Evolutionary conservation across 1,140 invertebrate species (phyloP), one percentile per base, ranked within the genome.

Genomic region (Contarinia nasturtii): DNA sequence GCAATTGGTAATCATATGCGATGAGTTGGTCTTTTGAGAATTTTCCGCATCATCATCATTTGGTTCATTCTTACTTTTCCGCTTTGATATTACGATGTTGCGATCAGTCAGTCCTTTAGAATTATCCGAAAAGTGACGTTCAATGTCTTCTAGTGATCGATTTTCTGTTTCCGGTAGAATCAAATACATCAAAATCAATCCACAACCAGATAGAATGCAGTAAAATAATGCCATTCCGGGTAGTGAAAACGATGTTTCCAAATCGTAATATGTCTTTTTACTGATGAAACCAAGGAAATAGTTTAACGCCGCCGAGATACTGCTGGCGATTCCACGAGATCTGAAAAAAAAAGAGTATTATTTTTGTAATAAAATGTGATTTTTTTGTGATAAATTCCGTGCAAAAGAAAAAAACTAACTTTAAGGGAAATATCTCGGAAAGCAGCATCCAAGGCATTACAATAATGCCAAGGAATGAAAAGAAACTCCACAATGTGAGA

Each of bases 131-230:
- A 75, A 75, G 46, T 61, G 61, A 2, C 60, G 60, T 54, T 78
- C 74, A 34, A 88, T 83, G 58, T 88, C 81, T 57, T 81, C 71
- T 44, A 88, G 65, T 2, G 71, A 72, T 52, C 75, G 79, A 2
- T 82, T 79, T 64, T 82, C 83, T 0, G 84, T 89, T 63, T 89
- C 83, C 2, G 86, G 84, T 15, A 89, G 57, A 49, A 75, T 73
- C 38, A 77, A 68, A 50, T 74, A 75, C 12, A 83, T 60, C 46
- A 80, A 55, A 3, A n/a, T n/a, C n/a, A n/a, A n/a, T n/a, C n/a
- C n/a, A n/a, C 76, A 17, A n/a, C 72, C 63, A 15, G 71, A 70
- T 43, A 76, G 66, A 4, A 53, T 64, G 5, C 72, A 66, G 57
- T 78, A 83, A 41, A 78, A 63, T 52, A 70, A 77, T 54, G 80